Conservation (phyloP, 2,113 vertebrate genomes). For the Perca fluviatilis region DNA sequence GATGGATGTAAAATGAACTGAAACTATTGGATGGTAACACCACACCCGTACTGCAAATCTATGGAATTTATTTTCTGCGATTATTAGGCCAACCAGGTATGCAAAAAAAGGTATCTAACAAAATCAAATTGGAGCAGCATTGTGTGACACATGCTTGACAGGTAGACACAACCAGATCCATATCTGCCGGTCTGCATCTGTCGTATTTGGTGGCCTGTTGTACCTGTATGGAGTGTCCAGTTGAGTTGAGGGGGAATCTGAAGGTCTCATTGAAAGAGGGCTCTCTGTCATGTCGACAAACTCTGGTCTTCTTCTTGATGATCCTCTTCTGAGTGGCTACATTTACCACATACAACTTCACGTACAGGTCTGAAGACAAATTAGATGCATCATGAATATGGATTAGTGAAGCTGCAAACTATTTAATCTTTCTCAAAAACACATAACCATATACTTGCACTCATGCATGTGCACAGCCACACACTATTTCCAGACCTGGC, state of each 20-base stretch:
- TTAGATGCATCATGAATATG: background rate
- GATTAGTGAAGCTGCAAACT: background rate
- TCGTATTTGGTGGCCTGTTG: conserved; percentile 2
- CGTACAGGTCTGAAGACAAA: conserved; percentile 90
- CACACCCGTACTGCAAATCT: background rate
- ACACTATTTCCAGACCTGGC: conserved; percentile 87
- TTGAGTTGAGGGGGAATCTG: conserved; percentile 94
- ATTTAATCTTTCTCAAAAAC: conserved; percentile 13
- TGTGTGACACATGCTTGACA: background rate
- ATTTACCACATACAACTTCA: conserved; percentile 98
- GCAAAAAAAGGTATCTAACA: background rate
- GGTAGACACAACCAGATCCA: background rate
- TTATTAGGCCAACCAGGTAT: background rate
- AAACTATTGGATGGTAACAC: background rate
- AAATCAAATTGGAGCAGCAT: background rate
- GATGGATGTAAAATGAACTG: background rate
- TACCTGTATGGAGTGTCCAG: conserved; percentile 98
- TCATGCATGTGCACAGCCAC: conserved; percentile 1
- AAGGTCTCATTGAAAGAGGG: conserved; percentile 99
- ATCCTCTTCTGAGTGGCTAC: conserved; percentile 96
- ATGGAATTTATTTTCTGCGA: background rate
- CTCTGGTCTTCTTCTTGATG: conserved; percentile 99
- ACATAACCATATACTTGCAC: background rate
- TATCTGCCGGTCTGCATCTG: background rate
- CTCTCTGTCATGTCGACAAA: conserved; percentile 97